These are phyloP conservation scores for Augochlora pura DNA, from an alignment of 1,140 invertebrate genomes.

Conservation along the genomic window DNA sequence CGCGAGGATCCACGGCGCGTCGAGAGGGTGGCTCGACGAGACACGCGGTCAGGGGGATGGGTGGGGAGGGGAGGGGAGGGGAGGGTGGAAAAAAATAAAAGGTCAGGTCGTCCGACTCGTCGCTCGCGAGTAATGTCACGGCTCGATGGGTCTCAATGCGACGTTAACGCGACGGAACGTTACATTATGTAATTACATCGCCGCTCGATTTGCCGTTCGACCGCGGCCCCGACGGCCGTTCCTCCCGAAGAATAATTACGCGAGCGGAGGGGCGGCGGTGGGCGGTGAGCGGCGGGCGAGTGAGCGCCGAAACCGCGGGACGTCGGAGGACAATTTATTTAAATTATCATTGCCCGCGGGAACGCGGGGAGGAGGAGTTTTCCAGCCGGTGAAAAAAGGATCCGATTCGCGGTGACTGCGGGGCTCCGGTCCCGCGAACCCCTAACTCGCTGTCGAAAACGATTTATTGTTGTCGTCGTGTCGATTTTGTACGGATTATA, in stretches of 20 bases:
- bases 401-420: neutral
- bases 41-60: no score
- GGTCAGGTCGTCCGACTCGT: neutral
- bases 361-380: neutral
- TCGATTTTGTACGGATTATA: no score
- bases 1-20: no score
- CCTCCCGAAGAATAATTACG: constrained; percentile 6
- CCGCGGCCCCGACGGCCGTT: neutral
- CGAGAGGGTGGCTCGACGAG: no score
- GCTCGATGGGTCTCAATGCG: constrained; percentile 7
- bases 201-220: constrained; percentile 11
- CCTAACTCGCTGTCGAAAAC: neutral
- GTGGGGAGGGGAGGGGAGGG: no score
- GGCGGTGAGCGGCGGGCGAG: neutral
- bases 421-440: neutral
- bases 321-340: neutral
- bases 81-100: neutral
- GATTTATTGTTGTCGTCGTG: neutral
- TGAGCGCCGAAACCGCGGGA: neutral
- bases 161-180: constrained; percentile 18
- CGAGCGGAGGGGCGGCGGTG: no score
- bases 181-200: constrained; percentile 24
- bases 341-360: neutral
- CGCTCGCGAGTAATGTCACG: constrained; percentile 12
- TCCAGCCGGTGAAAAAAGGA: neutral